These are phyloP conservation scores for Acinonyx jubatus DNA, from an alignment of 2,113 vertebrate genomes.

Conservation along the genomic window DNA sequence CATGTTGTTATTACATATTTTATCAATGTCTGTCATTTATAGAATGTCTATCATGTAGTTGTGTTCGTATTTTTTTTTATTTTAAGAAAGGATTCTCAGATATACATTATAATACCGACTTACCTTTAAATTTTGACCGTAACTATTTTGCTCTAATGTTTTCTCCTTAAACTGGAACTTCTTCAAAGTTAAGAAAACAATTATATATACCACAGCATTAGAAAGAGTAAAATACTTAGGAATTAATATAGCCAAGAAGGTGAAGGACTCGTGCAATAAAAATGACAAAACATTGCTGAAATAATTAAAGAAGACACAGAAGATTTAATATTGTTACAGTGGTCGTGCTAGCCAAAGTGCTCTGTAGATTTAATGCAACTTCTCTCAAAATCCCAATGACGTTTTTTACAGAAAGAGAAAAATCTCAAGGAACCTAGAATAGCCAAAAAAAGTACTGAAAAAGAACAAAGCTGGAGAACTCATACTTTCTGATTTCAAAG, in stretches of 20 bases:
- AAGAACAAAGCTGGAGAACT: not conserved
- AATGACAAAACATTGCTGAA: not conserved
- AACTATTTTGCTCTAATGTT: not conserved
- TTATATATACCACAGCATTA: not conserved
- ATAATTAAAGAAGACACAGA: not conserved
- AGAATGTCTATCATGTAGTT: not conserved
- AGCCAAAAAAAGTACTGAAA: not conserved
- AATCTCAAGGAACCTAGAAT: not conserved
- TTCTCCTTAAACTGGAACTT: not conserved
- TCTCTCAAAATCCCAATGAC: not conserved
- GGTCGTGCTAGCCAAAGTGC: not conserved
- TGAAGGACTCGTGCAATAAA: not conserved
- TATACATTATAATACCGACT: too few relatives aligned
- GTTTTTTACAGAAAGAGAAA: not conserved
- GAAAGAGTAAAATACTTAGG: not conserved
- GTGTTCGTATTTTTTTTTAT: not conserved
- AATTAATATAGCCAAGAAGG: not conserved
- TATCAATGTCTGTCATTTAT: not conserved
- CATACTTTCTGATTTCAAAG: not conserved
- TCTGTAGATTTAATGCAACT: not conserved
- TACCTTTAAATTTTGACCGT: not conserved
- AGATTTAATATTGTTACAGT: not conserved
- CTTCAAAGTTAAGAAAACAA: not conserved
- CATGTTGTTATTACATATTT: not conserved
- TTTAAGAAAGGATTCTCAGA: not conserved